Evolutionary conservation across 2,888 invertebrate genomes (phyloP), one percentile per base, ranked within the genome.

Genomic region (Cepaea hortensis): DNA sequence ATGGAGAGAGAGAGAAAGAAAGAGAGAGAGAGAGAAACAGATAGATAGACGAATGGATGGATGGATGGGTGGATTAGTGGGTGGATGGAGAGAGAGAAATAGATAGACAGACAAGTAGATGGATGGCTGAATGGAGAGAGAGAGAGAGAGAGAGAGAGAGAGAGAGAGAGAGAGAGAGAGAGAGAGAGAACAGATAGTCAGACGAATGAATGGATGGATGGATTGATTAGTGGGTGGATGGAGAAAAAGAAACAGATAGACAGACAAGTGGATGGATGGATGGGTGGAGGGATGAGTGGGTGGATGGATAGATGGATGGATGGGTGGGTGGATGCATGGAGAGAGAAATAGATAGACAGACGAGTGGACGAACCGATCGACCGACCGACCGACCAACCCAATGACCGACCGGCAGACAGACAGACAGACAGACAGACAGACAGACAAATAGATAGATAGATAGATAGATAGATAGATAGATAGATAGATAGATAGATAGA

Each of bases 141-240:
- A 73, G 50, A 23, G n/a, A 62, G 80, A 23, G 80, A 62, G 80
- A 62, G 80, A 62, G 23, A 62, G 61, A 62, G 80, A 23, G 80
- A 70, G 70, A 70, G 70, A 70, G 70, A 70, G 70, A n/a, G 20
- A 70, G 70, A 70, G 70, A 70, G 70, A 70, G 35, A 35, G 35
- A 35, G 35, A 35, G 35, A 35, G 35, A 35, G 35, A 35, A 35
- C 35, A 35, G 35, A 35, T 35, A 35, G 35, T 35, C 35, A 35
- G 35, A 35, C 35, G 35, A 35, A 35, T 35, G 35, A 35, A 35
- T 35, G 1, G 35, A 35, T 35, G 35, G 35, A 35, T 35, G 35
- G 35, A 35, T 35, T 1, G 35, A 35, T 35, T 35, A 35, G 35
- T 35, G 35, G 35, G 35, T 35, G 35, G 35, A 1, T 35, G 35